Evolutionary conservation across 2,113 vertebrate species (phyloP), one percentile per base, ranked within the genome.

Genomic region (Euleptes europaea): DNA sequence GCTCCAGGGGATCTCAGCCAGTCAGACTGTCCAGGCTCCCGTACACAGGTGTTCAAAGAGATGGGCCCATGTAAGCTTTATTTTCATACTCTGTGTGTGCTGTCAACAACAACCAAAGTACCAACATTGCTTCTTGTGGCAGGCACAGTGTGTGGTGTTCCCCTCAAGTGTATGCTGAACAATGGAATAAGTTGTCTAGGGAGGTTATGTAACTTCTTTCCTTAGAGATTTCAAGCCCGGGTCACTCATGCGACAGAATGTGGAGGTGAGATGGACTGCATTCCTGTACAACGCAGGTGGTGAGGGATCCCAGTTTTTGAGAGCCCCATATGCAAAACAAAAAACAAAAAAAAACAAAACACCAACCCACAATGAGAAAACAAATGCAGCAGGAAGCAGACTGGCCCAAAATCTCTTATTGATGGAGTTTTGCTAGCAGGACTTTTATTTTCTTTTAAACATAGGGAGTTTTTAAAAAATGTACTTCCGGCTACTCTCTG

Each of bases 161-260:
- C 6, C 54, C 19, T 57, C 21, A 5, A 1, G 54, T 79, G 38
- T 72, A 31, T 47, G 63, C 38, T 78, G 49, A 47, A 51, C 76
- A 79, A 17, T 44, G 40, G n/a, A 44, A 70, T 31, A 63, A 47
- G 13, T 85, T 78, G 38, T 51, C 47, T 26, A 66, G 49, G 66
- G 21, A 35, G 31, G 21, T 85, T 85, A 85, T 79, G 31, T 85
- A 79, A 85, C 54, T 54, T 60, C 42, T 38, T 84, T 44, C 38
- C 69, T 72, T 49, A 28, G 83, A 71, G 67, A 85, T 72, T 78
- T 85, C 38, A 60, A 21, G 75, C 40, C 40, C 78, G 66, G 49
- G 78, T 49, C 78, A 72, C 75, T 47, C 65, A 60, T 60, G 31
- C 31, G 60, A 31, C 65, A 72, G 44, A 60, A 79, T 70, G 75